Percentiles rank a stretch among this genome's conserved stretches.
Conservation (phyloP, 2,888 invertebrate species). For the Sisyra terminalis region DNA sequence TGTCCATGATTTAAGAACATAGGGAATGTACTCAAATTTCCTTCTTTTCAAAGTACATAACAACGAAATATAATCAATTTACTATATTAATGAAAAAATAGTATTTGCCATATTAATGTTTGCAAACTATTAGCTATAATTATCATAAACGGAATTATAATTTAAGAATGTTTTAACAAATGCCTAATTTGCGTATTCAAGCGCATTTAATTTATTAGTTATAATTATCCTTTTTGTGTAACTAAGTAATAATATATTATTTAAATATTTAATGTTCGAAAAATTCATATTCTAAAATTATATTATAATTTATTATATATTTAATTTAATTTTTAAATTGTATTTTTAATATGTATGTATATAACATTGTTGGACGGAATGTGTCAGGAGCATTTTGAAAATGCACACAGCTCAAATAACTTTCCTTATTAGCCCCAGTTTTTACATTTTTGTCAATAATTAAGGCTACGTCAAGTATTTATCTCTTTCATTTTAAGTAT, state of each 20-base stretch:
- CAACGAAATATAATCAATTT: too few relatives aligned
- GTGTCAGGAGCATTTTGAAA: conserved; percentile 7
- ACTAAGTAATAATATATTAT: conserved; percentile 3
- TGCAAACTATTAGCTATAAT: too few relatives aligned
- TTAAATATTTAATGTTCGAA: conserved; percentile 3
- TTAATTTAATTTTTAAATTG: conserved; percentile 1
- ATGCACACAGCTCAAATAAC: conserved; percentile 9
- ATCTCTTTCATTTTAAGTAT: neutral
- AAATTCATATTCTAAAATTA: conserved; percentile 1
- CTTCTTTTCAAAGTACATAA: too few relatives aligned
- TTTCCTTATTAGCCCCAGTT: conserved; percentile 1
- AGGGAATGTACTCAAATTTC: too few relatives aligned
- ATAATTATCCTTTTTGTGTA: neutral
- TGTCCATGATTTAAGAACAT: too few relatives aligned
- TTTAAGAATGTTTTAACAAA: too few relatives aligned
- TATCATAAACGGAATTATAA: too few relatives aligned
- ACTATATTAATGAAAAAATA: too few relatives aligned
- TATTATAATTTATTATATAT: neutral
- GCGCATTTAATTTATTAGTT: neutral
- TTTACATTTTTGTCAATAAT: neutral
- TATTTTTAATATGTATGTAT: conserved; percentile 1
- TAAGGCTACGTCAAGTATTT: neutral
- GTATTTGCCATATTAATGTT: too few relatives aligned
- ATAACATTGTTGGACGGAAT: conserved; percentile 8
- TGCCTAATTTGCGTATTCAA: neutral